phyloP scores from a whole-genome alignment of 2,888 invertebrate species.

The Proisotoma minuta region DNA sequence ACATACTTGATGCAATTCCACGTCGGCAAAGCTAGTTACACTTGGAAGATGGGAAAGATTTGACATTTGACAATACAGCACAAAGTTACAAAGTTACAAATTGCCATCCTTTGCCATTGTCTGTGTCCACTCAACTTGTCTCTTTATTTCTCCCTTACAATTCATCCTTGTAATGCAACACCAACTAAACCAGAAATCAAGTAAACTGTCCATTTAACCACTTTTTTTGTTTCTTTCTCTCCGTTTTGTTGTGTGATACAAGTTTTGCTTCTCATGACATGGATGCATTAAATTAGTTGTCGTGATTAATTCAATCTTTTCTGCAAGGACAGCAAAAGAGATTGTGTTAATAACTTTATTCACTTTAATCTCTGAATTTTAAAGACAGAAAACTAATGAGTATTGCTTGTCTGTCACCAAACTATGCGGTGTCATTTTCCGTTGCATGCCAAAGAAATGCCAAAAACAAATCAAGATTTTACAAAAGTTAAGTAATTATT shows the following conservation, averaged over 20 bases:
- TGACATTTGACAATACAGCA: conserved; percentile 13
- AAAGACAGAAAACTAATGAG: not conserved
- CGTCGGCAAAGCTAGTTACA: too few species aligned
- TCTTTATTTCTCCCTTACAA: not conserved
- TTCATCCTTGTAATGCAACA: not conserved
- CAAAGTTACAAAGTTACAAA: conserved; percentile 18
- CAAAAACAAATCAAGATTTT: not conserved
- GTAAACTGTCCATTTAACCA: not conserved
- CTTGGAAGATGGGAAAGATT: too few species aligned
- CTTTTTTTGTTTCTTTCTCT: not conserved
- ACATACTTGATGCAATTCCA: too few species aligned
- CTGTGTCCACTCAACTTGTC: conserved; percentile 4
- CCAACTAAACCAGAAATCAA: conserved; percentile 4
- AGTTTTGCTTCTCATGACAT: not conserved
- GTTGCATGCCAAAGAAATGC: conserved; percentile 1
- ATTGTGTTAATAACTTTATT: conserved; percentile 5
- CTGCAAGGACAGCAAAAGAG: too few species aligned
- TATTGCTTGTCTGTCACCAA: conserved; percentile 1
- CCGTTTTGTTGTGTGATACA: not conserved
- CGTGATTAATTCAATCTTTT: not conserved
- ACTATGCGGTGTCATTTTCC: not conserved
- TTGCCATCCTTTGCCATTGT: conserved; percentile 13
- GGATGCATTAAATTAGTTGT: not conserved
- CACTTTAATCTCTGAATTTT: conserved; percentile 1
- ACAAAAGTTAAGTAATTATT: not conserved